A percentile compares a stretch with the other conserved stretches of the same genome.
Evolutionary conservation across 2,888 invertebrate species (phyloP).

Genomic region (Epirrhoe tristata): DNA sequence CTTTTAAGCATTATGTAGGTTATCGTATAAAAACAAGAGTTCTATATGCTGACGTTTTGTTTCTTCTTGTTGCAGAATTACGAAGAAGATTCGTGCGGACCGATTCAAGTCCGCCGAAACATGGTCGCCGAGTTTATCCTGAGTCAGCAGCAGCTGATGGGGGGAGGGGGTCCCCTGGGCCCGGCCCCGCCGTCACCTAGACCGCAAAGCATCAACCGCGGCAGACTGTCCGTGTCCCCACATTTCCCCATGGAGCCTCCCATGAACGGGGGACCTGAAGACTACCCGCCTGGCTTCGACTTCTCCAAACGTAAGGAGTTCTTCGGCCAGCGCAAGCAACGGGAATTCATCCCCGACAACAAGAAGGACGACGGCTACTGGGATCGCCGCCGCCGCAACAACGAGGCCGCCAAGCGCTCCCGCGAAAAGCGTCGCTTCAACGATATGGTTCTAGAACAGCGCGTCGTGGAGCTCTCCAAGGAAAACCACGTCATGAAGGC

Average conservation of each 20-base stretch:
- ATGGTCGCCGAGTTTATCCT: conserved; percentile 95
- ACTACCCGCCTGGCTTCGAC: conserved; percentile 82
- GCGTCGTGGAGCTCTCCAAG: conserved; percentile 96
- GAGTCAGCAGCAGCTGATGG: conserved; percentile 87
- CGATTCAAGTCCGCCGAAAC: conserved; percentile 87
- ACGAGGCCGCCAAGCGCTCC: conserved; percentile 98
- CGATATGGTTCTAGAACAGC: conserved; percentile 97
- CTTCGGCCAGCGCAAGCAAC: conserved; percentile 95
- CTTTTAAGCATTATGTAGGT: conserved; percentile 49
- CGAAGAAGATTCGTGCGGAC: conserved; percentile 80
- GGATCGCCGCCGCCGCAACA: conserved; percentile 97
- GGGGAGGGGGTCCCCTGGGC: conserved; percentile 70
- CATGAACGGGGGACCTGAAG: conserved; percentile 59
- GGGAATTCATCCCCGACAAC: conserved; percentile 98
- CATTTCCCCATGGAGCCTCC: conserved; percentile 81
- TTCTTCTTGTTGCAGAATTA: conserved; percentile 78
- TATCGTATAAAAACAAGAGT: not conserved
- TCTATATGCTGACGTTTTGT: conserved; percentile 61
- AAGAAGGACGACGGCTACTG: conserved; percentile 99
- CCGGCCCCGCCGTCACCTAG: conserved; percentile 72
- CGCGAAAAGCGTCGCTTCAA: conserved; percentile 98
- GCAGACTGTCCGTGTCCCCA: conserved; percentile 75
- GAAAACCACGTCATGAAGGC: conserved; percentile 98
- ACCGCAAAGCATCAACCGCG: conserved; percentile 68
- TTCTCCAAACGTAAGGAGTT: conserved; percentile 92